Base-by-base conservation (phyloP, 2,797 vertebrate genomes). In the Urophycis tenuis region DNA sequence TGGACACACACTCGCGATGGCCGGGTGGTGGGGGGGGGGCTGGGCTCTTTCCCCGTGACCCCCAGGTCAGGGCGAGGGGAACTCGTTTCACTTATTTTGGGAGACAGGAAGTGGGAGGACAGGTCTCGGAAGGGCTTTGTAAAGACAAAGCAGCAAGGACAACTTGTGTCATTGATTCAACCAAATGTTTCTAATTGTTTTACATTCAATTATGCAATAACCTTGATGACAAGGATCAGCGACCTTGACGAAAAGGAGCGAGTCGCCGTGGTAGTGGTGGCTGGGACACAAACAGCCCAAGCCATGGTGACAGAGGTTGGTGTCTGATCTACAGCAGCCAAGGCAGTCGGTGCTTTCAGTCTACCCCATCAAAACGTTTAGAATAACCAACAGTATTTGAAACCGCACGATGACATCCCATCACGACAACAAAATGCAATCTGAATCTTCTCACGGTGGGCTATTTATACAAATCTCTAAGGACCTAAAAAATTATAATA, bases 11-110 rank as follows among this genome's bases (percentile, higher is more conserved):
- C 79, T 78, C 77, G 3, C 36, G 10, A 39, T 39, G 36, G 36
- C 10, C 3, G 33, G 33, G 33, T 3, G 33, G 33, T 3, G 33
- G 33, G 33, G 39, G 22, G 45, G 5, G 69, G 74, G 72, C 79
- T 33, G 64, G 79, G 82, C 33, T 77, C 85, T 88, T 88, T 86
- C 84, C 86, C 14, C 5, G 87, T 69, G 73, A 14, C 15, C 49
- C 76, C 67, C 78, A 75, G 71, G 81, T 9, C 12, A 41, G 11
- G 9, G 3, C 11, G 29, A 31, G 29, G 67, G 67, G 67, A 70
- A 70, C n/a, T 67, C 6, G 12, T 76, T 79, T 74, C 73, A 83
- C 72, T 79, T 72, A 71, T 70, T 69, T 29, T 19, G 69, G 72
- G 72, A 22, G n/a, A 74, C 67, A 70, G 67, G 67, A 31, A 70